These are phyloP conservation scores for Chelidonichthys spinosus DNA, from an alignment of 2,797 vertebrate species.

Conservation along the genomic window DNA sequence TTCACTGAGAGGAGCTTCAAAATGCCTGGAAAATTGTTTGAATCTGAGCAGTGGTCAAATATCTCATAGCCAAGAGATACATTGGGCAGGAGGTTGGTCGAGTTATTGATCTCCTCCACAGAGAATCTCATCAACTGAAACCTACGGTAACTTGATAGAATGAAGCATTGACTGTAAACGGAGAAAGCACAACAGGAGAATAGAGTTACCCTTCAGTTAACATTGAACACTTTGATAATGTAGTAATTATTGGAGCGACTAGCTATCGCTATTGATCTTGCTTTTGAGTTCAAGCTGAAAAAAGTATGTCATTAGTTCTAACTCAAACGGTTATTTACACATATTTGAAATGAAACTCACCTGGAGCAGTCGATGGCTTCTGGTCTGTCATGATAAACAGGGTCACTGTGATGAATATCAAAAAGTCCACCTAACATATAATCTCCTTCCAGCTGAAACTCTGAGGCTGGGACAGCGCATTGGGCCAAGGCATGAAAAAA, in stretches of 20 bases:
- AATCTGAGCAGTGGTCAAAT: conserved; percentile 82
- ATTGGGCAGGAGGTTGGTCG: conserved; percentile 79
- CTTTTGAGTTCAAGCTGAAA: neutral
- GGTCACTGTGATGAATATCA: conserved; percentile 61
- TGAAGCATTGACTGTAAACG: conserved; percentile 63
- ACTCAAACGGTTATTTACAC: neutral
- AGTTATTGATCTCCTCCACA: conserved; percentile 86
- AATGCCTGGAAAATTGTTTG: conserved; percentile 59
- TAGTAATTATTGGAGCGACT: neutral
- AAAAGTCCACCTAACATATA: conserved; percentile 82
- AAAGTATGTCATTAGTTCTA: neutral
- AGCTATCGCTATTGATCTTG: neutral
- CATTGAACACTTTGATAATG: neutral
- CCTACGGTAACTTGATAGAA: conserved; percentile 75
- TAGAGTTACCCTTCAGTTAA: neutral
- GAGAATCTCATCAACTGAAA: conserved; percentile 87
- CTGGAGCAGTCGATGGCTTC: conserved; percentile 66
- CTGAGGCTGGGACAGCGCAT: conserved; percentile 36
- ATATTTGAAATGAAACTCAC: conserved; percentile 60
- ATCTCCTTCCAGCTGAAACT: conserved; percentile 77
- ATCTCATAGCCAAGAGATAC: conserved; percentile 85
- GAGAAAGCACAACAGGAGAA: conserved; percentile 6
- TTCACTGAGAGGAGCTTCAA: conserved; percentile 71
- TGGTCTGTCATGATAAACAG: conserved; percentile 44
- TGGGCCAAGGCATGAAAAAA: conserved; percentile 18